Percentiles rank a stretch among this genome's conserved stretches.
Evolutionary conservation across 2,888 invertebrate genomes (phyloP).

Genomic region (Griposia aprilina): DNA sequence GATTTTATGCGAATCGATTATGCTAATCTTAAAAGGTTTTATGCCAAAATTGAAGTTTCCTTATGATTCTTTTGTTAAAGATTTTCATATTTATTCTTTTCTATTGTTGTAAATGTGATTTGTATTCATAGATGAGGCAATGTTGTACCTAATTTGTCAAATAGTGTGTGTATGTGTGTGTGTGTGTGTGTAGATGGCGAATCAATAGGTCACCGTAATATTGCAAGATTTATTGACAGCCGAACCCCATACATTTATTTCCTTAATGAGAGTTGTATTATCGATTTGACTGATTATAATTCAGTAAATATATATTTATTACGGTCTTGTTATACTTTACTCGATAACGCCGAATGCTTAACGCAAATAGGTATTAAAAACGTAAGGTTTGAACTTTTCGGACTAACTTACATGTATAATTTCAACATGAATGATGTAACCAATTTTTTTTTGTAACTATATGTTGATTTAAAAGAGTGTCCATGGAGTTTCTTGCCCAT

Average conservation of each 20-base stretch:
- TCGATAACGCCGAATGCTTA: no score
- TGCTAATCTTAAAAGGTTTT: conserved; percentile 57
- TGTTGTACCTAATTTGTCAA: conserved; percentile 32
- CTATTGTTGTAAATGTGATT: conserved; percentile 42
- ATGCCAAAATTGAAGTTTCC: conserved; percentile 43
- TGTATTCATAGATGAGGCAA: conserved; percentile 45
- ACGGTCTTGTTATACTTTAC: no score
- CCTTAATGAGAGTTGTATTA: no score
- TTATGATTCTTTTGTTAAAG: conserved; percentile 26
- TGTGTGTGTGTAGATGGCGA: neutral
- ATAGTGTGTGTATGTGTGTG: neutral
- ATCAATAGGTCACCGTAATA: neutral
- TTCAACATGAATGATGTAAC: no score
- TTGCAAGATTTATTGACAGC: conserved; percentile 1
- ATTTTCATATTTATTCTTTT: conserved; percentile 27
- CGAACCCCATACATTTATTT: neutral
- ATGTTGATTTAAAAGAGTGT: no score
- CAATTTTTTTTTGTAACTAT: no score
- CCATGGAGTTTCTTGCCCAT: no score
- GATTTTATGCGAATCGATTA: conserved; percentile 53
- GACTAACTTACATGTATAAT: no score
- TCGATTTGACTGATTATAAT: no score
- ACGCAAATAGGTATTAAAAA: no score
- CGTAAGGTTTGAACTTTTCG: no score
- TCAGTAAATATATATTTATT: no score